Evolutionary conservation across 2,797 vertebrate genomes (phyloP), one percentile per base, ranked within the genome.

Genomic region (Sphenodon punctatus): DNA sequence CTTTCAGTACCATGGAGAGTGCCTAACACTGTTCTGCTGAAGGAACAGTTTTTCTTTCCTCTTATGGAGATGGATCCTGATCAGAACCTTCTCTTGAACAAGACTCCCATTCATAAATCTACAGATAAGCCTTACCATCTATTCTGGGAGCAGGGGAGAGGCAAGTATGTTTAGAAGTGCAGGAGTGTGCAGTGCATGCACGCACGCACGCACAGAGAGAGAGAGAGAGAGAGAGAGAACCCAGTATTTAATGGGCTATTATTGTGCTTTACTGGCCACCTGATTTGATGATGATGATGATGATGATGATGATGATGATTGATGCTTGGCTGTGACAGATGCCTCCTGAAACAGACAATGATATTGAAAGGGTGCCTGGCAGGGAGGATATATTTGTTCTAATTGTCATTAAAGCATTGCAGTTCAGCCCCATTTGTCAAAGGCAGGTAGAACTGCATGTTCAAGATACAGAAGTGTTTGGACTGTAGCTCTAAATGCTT

Each of bases 61-160:
- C 16, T 15, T 10, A 7, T 8, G 22, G 78, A 16, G 53, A 8
- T 17, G 76, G 42, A 3, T 11, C 16, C 72, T 42, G 43, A 55
- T 53, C 20, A 48, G 41, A 41, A 22, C 56, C 41, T 81, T 23
- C 49, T 45, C 64, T 77, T 67, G 63, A 43, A 42, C 48, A 59
- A 53, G 61, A 61, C 39, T 32, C 20, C 70, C 91, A 92, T 92
- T 94, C 91, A 93, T 89, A 93, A 93, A 91, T 32, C 80, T 20
- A 48, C 77, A n/a, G 42, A 68, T 56, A 46, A 60, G 39, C 83
- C 51, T 58, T 55, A 64, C 55, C 51, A 64, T 34, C 45, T 25
- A 45, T 9, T 20, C 45, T 39, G 72, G 38, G 63, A 76, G 58
- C 59, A 34, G 60, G 36, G 53, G 39, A 63, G 61, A 75, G 67